Base-by-base conservation (phyloP, 2,888 invertebrate genomes). In the Psococerastis gibbosa region DNA sequence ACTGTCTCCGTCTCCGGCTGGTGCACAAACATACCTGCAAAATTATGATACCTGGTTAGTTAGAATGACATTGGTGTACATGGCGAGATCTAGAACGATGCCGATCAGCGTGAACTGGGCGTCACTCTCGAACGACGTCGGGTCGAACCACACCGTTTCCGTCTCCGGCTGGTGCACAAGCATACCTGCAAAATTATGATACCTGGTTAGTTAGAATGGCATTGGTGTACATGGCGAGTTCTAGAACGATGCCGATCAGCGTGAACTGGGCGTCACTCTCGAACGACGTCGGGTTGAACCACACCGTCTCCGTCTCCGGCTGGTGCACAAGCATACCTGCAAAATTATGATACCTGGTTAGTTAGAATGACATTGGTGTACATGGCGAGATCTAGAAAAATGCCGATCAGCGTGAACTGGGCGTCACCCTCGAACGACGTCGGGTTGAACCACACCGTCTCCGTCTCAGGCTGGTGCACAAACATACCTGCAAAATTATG, bases 321-420 rank as follows among this genome's bases (percentile, higher is more conserved):
- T 71, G 62, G 49, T 61, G 60, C 17, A 62, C 62, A 52, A 70
- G 70, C 69, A 70, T 69, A 8, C 66, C 69, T 69, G 42, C 5
- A 48, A 46, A 23, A 42, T 43, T 43, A 44, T 38, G 33, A 43
- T 35, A 32, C n/a, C n/a, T n/a, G n/a, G n/a, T n/a, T n/a, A n/a
- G n/a, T n/a, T n/a, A 94, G 67, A 51, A 94, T 92, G 22, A 92
- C 79, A 59, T 89, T 91, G 63, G 94, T 94, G 62, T 94, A 95
- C 57, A 94, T 94, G 44, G 94, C 94, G 52, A 94, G 69, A 4
- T 92, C 94, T 46, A 95, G 68, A 41, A 94, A 83, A 51, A 92
- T 87, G 35, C 94, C 92, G 54, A 94, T 88, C 43, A 94, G 65
- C 1, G 85, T 88, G 62, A 91, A 94, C 65, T 94, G 92, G 32